Evolutionary conservation across 2,888 invertebrate genomes (phyloP).

Genomic region (Acanthosepion lycidas): DNA sequence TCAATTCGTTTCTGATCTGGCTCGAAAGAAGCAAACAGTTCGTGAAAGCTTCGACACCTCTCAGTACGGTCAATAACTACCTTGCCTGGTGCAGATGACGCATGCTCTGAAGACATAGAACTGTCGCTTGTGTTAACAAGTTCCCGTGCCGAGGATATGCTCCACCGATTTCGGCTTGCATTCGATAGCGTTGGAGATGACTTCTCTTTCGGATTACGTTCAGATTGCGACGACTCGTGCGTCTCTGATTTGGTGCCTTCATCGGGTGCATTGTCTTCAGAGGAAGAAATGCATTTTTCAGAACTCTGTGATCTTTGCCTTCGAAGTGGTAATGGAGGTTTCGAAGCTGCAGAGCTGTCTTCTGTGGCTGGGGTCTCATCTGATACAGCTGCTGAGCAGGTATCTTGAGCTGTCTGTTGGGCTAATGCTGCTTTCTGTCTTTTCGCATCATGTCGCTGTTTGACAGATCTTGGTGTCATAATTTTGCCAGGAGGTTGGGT

Average conservation of each 20-base stretch:
- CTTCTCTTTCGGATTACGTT: not conserved
- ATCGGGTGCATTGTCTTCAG: slow-evolving; percentile 13
- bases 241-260: not conserved
- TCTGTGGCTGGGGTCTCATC: slow-evolving; percentile 37
- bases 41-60: slow-evolving; percentile 68
- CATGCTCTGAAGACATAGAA: not conserved
- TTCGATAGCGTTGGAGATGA: not conserved
- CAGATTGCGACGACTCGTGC: not conserved
- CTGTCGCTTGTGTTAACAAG: slow-evolving; percentile 36
- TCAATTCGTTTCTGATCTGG: slow-evolving; percentile 56
- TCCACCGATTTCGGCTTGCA: slow-evolving; percentile 16
- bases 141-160: slow-evolving; percentile 22
- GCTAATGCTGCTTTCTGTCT: slow-evolving; percentile 53
- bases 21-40: slow-evolving; percentile 66
- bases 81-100: not conserved
- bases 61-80: slow-evolving; percentile 50
- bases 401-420: not conserved
- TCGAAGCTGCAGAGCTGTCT: slow-evolving; percentile 38
- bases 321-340: slow-evolving; percentile 41
- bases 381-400: not conserved
- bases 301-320: slow-evolving; percentile 43
- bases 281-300: slow-evolving; percentile 15
- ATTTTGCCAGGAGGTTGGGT: slow-evolving; percentile 49
- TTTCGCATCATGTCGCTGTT: slow-evolving; percentile 60
- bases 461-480: slow-evolving; percentile 59